Conservation (phyloP, 2,113 vertebrate genomes). For the Taxidea taxus region DNA sequence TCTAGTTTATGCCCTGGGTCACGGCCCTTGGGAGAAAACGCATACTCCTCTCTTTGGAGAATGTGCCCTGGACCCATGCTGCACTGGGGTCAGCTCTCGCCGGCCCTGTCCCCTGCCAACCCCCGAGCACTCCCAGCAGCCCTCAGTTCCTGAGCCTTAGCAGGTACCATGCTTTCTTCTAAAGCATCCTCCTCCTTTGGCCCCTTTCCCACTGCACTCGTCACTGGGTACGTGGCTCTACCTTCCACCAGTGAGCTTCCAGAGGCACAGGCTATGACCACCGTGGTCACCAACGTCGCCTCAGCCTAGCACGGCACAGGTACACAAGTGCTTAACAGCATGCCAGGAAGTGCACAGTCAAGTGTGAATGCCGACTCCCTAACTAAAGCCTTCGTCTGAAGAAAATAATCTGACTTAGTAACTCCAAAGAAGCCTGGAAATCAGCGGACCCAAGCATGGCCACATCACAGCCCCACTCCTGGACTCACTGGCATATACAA, state of each 20-base stretch:
- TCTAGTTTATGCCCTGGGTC: no score
- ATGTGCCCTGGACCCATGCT: neutral
- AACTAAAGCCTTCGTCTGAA: neutral
- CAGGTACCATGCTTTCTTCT: neutral
- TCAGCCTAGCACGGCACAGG: neutral
- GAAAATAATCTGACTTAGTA: neutral
- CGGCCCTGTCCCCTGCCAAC: accelerated
- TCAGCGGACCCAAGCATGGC: neutral
- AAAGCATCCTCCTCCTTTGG: neutral
- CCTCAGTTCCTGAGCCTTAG: neutral
- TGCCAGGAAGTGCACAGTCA: neutral
- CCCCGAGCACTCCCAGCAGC: neutral
- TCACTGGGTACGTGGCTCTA: neutral
- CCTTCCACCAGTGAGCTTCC: neutral
- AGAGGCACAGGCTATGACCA: neutral
- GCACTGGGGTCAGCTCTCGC: accelerated
- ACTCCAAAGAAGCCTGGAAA: neutral
- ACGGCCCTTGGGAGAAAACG: neutral
- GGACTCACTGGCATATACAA: neutral
- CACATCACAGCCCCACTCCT: neutral
- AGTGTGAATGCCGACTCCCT: neutral
- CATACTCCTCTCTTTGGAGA: neutral
- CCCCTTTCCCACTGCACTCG: neutral
- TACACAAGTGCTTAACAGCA: neutral
- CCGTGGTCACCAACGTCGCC: accelerated